Evolutionary conservation across 2,113 vertebrate genomes (phyloP), one percentile per base, ranked within the genome.

Genomic region (Forbesichthys agassizii): DNA sequence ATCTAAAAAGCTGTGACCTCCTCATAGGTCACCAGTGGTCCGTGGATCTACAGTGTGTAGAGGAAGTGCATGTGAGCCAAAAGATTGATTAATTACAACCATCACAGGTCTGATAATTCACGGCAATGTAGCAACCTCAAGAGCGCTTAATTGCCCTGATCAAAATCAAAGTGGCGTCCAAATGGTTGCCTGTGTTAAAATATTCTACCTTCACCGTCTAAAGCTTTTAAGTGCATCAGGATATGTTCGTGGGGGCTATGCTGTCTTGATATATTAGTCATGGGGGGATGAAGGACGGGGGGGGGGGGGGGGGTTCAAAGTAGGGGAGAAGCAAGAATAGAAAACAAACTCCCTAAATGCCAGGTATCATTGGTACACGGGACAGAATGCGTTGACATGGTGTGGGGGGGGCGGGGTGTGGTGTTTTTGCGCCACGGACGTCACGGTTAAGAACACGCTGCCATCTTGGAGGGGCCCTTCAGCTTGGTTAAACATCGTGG

Each of bases 1-100:
- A 42, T 42, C 36, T 42, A 42, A 42, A 42, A 42, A 42, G 5
- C 36, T 42, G 7, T 42, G 36, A 64, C 58, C 58, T 81, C 82
- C 67, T 81, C 66, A 71, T 73, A 80, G 86, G 88, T 90, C 86
- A 87, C 74, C 78, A 49, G 47, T 62, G 68, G 72, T 86, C 79
- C 71, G 48, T n/a, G 49, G 11, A 80, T 86, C 78, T 77, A 49
- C 81, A 65, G 66, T 67, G 79, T 83, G 80, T 75, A 69, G 84
- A 47, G 48, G 82, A 65, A 88, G 83, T 73, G 77, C 72, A 79
- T 79, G 75, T 73, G 80, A 86, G 75, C 69, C 68, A 84, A 85
- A 85, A 88, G 88, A 91, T 91, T 90, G 86, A 91, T 93, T 92
- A 91, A 92, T 92, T 91, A 90, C 88, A 89, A 91, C 88, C 90